phyloP scores from a whole-genome alignment of 1,140 invertebrate species.

The Nomia melanderi region DNA sequence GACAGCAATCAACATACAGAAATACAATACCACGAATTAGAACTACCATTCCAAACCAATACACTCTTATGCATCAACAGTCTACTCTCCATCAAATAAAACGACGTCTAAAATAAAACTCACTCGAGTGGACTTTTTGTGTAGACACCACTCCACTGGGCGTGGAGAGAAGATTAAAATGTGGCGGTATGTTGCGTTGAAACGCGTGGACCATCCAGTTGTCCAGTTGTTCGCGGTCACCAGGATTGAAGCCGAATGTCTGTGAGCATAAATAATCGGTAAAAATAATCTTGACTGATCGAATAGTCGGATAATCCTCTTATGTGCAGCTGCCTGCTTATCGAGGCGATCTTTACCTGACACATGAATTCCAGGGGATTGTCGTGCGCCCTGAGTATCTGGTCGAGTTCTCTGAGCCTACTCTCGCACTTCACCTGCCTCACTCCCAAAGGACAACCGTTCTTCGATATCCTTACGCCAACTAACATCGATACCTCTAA shows the following conservation, averaged over 20 bases:
- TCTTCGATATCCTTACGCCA: slow-evolving; percentile 89
- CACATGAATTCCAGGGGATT: slow-evolving; percentile 93
- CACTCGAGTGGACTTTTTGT: slow-evolving; percentile 77
- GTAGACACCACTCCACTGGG: slow-evolving; percentile 68
- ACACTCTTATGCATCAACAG: too few relatives aligned
- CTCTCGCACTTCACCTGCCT: slow-evolving; percentile 93
- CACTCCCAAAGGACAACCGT: slow-evolving; percentile 88
- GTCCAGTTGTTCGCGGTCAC: slow-evolving; percentile 89
- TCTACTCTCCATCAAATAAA: too few relatives aligned
- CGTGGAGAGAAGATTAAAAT: slow-evolving; percentile 87
- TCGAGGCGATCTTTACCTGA: slow-evolving; percentile 82
- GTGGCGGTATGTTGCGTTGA: slow-evolving; percentile 89
- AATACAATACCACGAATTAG: not conserved
- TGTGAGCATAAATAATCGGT: slow-evolving; percentile 65
- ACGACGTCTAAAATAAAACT: slow-evolving; percentile 45
- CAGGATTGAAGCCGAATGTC: slow-evolving; percentile 89
- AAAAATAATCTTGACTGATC: not conserved
- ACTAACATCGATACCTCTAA: slow-evolving; percentile 91
- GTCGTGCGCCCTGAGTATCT: slow-evolving; percentile 88
- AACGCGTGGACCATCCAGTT: slow-evolving; percentile 90
- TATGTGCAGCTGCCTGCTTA: not conserved
- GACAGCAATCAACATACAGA: not conserved
- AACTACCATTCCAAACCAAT: too few relatives aligned
- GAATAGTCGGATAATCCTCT: not conserved
- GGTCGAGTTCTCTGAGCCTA: slow-evolving; percentile 89